Evolutionary conservation across 2,888 invertebrate genomes (phyloP), one percentile per base, ranked within the genome.

Genomic region (Lissocephala sabroskyi): DNA sequence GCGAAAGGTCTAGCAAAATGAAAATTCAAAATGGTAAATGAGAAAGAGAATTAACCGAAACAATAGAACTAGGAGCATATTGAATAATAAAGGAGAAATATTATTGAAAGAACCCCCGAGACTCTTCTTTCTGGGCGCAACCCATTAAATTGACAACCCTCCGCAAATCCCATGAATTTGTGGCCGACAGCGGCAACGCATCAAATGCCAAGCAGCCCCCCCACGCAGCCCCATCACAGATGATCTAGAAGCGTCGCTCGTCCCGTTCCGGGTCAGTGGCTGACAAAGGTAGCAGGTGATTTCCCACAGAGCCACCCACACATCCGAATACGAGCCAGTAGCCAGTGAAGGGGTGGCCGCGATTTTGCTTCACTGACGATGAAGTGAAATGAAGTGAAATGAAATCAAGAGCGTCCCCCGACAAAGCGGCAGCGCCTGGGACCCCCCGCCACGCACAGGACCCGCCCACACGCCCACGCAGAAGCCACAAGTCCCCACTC

Each of bases 11-110:
- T 53, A 52, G 52, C 51, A 52, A 65, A 70, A 75, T 68, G 73
- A 75, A 62, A 55, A 46, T 55, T 46, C 10, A 14, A 41, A 29
- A 41, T 41, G 29, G 29, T 41, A 29, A 41, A 29, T 16, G 11
- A 40, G 26, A 35, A 23, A 23, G 10, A n/a, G 23, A 39, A 23
- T 59, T 51, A 51, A 52, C 41, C 59, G 49, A 46, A 70, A 68
- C 59, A 70, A 78, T 70, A 78, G 73, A 78, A 66, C 76, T 70
- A 70, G 68, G 73, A 68, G 79, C 73, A 70, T 78, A 76, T 78
- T 70, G 52, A 70, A 75, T 75, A 78, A 70, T 78, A 70, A 70
- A 75, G 53, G 63, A 66, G 55, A 78, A 63, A 75, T 75, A 78
- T 68, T 68, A 68, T 78, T 68, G 68, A 57, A 59, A 32, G 48